Conservation (phyloP, 2,797 vertebrate genomes). For the Microtus obscurus region DNA sequence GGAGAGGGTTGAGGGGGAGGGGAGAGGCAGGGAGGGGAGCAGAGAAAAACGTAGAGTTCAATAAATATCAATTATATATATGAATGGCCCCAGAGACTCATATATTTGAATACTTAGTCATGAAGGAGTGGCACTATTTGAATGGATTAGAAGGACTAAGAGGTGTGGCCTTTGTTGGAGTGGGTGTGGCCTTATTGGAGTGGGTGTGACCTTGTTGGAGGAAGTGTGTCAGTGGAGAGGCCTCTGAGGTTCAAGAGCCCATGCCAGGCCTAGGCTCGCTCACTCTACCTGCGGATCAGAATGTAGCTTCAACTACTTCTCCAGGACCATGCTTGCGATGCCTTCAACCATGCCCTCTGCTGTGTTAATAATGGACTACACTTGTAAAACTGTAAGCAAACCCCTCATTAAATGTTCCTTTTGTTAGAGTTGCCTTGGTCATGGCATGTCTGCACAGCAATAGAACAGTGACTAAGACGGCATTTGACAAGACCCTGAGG, state of each 20-base stretch:
- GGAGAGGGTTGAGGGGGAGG: too few species aligned
- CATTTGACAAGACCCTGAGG: slow-evolving; percentile 11
- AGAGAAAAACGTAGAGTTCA: too few species aligned
- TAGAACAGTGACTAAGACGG: neutral
- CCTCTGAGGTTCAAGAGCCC: neutral
- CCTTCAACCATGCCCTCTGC: neutral
- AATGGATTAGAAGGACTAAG: neutral
- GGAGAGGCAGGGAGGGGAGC: too few species aligned
- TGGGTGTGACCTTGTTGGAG: neutral
- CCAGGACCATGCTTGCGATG: neutral
- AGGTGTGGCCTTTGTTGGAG: neutral
- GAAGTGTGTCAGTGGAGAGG: neutral
- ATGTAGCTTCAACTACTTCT: neutral
- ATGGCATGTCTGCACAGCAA: neutral
- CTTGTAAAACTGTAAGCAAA: neutral
- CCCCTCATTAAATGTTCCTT: neutral
- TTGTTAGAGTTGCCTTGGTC: neutral
- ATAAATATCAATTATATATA: too few species aligned
- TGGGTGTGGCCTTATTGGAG: neutral
- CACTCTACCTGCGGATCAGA: neutral
- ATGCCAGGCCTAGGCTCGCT: neutral
- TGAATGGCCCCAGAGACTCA: neutral
- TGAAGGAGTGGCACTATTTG: neutral
- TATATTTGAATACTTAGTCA: neutral
- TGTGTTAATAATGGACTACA: neutral